Conservation (phyloP, 1,140 invertebrate species). For the Drosophila nigrodunni region DNA sequence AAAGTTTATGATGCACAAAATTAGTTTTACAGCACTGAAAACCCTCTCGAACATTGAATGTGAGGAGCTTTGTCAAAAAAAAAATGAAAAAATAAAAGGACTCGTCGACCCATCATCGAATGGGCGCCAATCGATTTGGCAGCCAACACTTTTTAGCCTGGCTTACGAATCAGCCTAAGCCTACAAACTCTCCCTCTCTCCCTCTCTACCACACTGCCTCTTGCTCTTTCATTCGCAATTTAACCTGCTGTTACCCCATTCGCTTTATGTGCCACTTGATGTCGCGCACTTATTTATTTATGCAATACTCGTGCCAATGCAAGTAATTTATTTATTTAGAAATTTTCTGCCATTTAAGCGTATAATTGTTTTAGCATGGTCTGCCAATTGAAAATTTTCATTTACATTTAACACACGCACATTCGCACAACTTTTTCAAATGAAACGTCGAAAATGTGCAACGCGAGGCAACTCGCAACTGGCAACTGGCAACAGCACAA, state of each 20-base stretch:
- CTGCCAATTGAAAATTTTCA: constrained; percentile 64
- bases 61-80: constrained; percentile 16
- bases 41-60: constrained; percentile 16
- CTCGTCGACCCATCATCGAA: constrained; percentile 24
- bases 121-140: constrained; percentile 41
- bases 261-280: background rate
- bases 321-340: constrained; percentile 73
- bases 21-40: constrained; percentile 77
- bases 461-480: background rate
- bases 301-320: constrained; percentile 31
- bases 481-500: constrained; percentile 1
- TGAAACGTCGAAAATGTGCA: constrained; percentile 22
- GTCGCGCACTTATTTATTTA: constrained; percentile 36
- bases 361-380: constrained; percentile 70
- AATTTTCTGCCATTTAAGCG: constrained; percentile 77
- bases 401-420: constrained; percentile 54
- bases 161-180: constrained; percentile 3
- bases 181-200: background rate
- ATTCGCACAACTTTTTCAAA: background rate
- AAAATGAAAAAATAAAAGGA: background rate
- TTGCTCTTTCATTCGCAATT: background rate
- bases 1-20: constrained; percentile 80
- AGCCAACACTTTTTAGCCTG: constrained; percentile 23
- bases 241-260: too few species aligned
- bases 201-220: background rate